phyloP scores from a whole-genome alignment of 2,113 vertebrate genomes.

The Regulus satrapa region DNA sequence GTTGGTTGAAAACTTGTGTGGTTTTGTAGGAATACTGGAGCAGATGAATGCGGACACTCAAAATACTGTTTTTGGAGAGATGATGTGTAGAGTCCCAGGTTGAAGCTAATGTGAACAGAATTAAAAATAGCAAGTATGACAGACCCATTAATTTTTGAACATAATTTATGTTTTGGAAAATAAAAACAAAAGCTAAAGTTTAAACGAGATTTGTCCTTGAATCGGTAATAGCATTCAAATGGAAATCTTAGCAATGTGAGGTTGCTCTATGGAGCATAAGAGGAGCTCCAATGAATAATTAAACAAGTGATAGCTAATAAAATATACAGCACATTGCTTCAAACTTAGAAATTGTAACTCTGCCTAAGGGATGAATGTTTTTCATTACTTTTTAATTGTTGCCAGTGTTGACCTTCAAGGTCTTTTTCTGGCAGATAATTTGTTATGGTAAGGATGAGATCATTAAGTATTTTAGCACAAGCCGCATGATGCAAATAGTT shows the following conservation, averaged over 20 bases:
- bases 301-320: constrained; percentile 79
- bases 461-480: constrained; percentile 73
- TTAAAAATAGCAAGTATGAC: constrained; percentile 18
- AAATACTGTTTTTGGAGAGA: not conserved
- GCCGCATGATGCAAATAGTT: constrained; percentile 49
- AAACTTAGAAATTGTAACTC: constrained; percentile 72
- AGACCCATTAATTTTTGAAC: constrained; percentile 28
- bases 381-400: constrained; percentile 83
- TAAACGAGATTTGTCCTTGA: constrained; percentile 69
- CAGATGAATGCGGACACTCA: constrained; percentile 24
- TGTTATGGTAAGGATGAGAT: constrained; percentile 78
- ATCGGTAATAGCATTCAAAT: constrained; percentile 62
- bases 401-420: constrained; percentile 77
- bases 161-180: constrained; percentile 44
- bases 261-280: constrained; percentile 75
- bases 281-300: constrained; percentile 77
- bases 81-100: not conserved
- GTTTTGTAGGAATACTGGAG: not conserved
- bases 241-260: constrained; percentile 75
- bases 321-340: constrained; percentile 77
- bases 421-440: constrained; percentile 75
- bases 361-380: constrained; percentile 78
- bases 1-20: constrained; percentile 25
- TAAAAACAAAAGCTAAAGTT: constrained; percentile 47
- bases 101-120: not conserved